These are phyloP conservation scores for Paraescarpia echinospica DNA, from an alignment of 1,140 invertebrate genomes.

Conservation along the genomic window DNA sequence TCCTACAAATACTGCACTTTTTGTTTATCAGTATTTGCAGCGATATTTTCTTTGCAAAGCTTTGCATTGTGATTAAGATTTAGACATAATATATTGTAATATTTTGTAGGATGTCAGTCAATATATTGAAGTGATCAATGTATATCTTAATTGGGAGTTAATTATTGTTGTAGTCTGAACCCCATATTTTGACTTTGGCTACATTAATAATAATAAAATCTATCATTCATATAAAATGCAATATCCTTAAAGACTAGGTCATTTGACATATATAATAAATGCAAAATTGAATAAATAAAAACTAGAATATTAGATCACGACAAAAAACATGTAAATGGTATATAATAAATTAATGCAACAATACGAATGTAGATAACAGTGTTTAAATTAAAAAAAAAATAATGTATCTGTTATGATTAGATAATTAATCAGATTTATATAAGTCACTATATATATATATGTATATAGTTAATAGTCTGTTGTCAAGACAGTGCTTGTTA, in stretches of 20 bases:
- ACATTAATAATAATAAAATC: not conserved
- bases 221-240: not conserved
- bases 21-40: not conserved
- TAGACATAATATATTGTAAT: too few species aligned
- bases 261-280: too few species aligned
- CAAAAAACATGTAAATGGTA: not conserved
- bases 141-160: too few species aligned
- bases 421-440: not conserved
- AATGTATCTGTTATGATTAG: not conserved
- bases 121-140: too few species aligned
- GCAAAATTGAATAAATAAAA: too few species aligned
- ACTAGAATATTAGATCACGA: too few species aligned
- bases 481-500: not conserved
- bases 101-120: too few species aligned
- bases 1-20: not conserved
- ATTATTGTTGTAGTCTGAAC: too few species aligned
- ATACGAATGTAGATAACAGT: not conserved
- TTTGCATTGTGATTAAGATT: not conserved
- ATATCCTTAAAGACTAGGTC: not conserved
- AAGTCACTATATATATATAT: not conserved
- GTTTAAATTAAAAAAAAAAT: not conserved
- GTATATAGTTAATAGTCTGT: not conserved
- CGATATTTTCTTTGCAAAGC: not conserved
- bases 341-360: not conserved
- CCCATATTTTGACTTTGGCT: not conserved